Base-by-base conservation (phyloP, 2,113 vertebrate species). In the Pangasianodon gigas region DNA sequence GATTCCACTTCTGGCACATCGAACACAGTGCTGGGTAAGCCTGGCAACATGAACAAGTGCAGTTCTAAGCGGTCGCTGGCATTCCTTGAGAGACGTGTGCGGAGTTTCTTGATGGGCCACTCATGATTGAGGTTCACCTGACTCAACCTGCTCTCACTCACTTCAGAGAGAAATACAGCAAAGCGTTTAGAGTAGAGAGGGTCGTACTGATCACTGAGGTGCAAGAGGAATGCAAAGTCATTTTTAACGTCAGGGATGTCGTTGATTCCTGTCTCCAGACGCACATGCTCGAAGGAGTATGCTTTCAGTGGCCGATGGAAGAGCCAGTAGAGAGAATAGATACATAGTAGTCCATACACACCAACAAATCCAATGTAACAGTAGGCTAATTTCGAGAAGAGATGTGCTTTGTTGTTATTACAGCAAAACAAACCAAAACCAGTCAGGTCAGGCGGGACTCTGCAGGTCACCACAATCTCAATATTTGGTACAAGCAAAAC, bases 181-280 rank as follows among this genome's bases (percentile, higher is more conserved):
- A 98, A 98, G 74, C 97, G 96, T 90, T 97, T 97, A 13, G 97
- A 96, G 91, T 97, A 98, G 7, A 98, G 96, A 0, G 96, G 95
- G 86, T 98, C 98, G 0, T 98, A 98, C 87, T 98, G 97, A 90
- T 98, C 97, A 1, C 97, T 96, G 67, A 98, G 96, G 92, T 98
- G 97, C 51, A 98, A 92, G 74, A 98, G 96, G 94, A 98, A 98
- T 0, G 98, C 97, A 65, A 98, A 98, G 91, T 98, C 98, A 0
- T 98, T 98, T 86, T 96, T 97, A 6, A 98, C 96, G 0, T 98
- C 97, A 0, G 98, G 98, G 51, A 98, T 98, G 93, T 98, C 97
- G 0, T 96, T 96, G 85, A 98, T 97, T 52, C 97, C 97, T 0
- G 96, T 97, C 92, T 98, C 97, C 80, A 98, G 94, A 0, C 97